Conservation (phyloP, 2,888 invertebrate genomes). For the Oscheius sp. region DNA sequence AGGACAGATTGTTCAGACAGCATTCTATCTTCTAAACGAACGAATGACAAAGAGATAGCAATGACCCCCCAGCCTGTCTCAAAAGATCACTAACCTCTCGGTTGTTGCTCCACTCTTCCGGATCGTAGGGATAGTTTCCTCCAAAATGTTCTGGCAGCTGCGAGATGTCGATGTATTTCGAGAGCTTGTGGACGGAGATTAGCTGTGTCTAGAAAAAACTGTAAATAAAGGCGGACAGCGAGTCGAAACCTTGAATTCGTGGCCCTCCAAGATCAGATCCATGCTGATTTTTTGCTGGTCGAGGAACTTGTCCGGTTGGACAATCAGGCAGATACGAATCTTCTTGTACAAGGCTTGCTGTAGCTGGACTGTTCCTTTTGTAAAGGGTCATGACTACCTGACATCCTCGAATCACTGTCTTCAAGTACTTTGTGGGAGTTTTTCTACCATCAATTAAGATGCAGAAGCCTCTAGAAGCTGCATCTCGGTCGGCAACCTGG, state of each 20-base stretch:
- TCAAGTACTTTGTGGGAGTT: slow-evolving; percentile 58
- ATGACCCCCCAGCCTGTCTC: no score
- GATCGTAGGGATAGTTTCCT: slow-evolving; percentile 82
- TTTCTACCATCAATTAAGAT: slow-evolving; percentile 67
- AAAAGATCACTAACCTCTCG: slow-evolving; percentile 79
- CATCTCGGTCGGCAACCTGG: slow-evolving; percentile 11
- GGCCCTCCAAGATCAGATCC: slow-evolving; percentile 67
- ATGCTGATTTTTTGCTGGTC: slow-evolving; percentile 80
- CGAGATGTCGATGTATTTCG: slow-evolving; percentile 80
- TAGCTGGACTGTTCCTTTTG: slow-evolving; percentile 16
- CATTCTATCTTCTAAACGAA: slow-evolving; percentile 27
- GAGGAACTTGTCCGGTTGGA: slow-evolving; percentile 84
- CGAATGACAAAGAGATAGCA: no score
- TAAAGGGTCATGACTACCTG: slow-evolving; percentile 40
- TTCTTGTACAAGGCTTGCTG: slow-evolving; percentile 66
- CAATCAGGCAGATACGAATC: slow-evolving; percentile 76
- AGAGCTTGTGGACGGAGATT: slow-evolving; percentile 81
- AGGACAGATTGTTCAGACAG: not conserved
- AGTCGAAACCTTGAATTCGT: slow-evolving; percentile 63
- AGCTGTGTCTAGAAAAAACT: slow-evolving; percentile 80
- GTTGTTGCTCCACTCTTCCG: slow-evolving; percentile 83
- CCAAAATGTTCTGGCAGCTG: slow-evolving; percentile 83
- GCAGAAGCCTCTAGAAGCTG: slow-evolving; percentile 50
- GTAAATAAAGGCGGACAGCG: not conserved
- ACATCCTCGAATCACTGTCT: slow-evolving; percentile 63